phyloP scores from a whole-genome alignment of 2,888 invertebrate genomes.

The Pollenia griseotomentosa region DNA sequence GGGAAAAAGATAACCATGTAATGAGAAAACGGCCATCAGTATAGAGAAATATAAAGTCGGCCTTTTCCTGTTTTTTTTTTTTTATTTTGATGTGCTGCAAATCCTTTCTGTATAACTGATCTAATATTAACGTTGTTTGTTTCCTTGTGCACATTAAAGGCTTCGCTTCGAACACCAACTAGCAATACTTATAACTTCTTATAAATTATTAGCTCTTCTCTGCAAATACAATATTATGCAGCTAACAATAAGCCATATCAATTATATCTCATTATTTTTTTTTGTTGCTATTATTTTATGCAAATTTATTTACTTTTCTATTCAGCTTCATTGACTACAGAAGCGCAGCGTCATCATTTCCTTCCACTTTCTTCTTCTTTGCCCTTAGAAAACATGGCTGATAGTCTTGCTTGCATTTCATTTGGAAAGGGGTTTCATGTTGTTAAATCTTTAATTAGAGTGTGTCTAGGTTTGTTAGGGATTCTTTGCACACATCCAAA shows the following conservation, averaged over 20 bases:
- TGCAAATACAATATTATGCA: slow-evolving; percentile 19
- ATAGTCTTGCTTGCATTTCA: slow-evolving; percentile 7
- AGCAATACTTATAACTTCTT: slow-evolving; percentile 7
- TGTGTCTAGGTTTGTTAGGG: slow-evolving; percentile 2
- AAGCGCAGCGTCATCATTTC: background rate
- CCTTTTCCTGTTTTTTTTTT: no score
- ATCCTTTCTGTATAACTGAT: no score
- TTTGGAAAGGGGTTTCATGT: background rate
- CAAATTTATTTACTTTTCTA: slow-evolving; percentile 61
- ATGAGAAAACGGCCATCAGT: no score
- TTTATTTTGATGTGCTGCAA: no score
- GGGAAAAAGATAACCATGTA: no score
- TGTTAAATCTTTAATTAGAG: slow-evolving; percentile 61
- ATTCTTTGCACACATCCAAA: slow-evolving; percentile 3
- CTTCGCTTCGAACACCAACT: background rate
- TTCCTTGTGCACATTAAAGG: background rate
- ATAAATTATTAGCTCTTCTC: background rate
- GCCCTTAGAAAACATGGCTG: background rate
- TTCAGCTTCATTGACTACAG: slow-evolving; percentile 18
- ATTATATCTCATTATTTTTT: slow-evolving; percentile 1
- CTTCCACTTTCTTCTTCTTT: background rate
- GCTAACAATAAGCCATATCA: slow-evolving; percentile 42
- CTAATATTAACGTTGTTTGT: background rate
- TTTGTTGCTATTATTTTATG: slow-evolving; percentile 54
- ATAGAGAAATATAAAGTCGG: no score